Percentiles rank a stretch among this genome's conserved stretches.
These are phyloP conservation scores for Premnoplex brunnescens DNA, from an alignment of 2,797 vertebrate species.

Conservation along the genomic window DNA sequence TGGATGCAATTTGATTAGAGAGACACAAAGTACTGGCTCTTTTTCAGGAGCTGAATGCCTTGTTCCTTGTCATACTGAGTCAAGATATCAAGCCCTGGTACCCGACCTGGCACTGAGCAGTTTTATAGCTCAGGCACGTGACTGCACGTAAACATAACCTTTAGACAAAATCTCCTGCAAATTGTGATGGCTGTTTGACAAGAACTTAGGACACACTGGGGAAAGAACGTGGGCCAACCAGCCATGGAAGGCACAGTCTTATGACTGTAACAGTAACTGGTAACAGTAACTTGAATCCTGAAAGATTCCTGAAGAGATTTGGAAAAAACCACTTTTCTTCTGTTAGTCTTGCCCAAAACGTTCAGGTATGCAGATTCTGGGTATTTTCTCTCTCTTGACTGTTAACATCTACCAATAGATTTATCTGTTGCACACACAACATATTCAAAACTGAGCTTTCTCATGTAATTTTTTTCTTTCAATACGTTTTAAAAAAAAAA, in stretches of 20 bases:
- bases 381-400: neutral
- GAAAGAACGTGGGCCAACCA: neutral
- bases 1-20: neutral
- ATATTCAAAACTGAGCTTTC: neutral
- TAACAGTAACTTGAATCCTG: neutral
- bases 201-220: neutral
- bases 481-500: neutral
- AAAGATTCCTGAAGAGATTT: neutral
- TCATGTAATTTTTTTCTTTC: neutral
- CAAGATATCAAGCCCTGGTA: neutral
- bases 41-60: conserved; percentile 3
- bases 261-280: neutral
- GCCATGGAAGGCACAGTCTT: neutral
- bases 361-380: neutral
- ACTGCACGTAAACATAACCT: neutral
- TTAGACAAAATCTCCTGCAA: neutral
- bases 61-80: neutral
- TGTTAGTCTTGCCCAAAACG: neutral
- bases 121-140: neutral
- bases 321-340: neutral
- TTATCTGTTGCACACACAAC: neutral
- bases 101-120: neutral
- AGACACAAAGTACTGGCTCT: conserved; percentile 4
- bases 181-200: neutral
- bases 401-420: neutral